Conservation (phyloP, 2,888 invertebrate species). For the Eupeodes latifasciatus region DNA sequence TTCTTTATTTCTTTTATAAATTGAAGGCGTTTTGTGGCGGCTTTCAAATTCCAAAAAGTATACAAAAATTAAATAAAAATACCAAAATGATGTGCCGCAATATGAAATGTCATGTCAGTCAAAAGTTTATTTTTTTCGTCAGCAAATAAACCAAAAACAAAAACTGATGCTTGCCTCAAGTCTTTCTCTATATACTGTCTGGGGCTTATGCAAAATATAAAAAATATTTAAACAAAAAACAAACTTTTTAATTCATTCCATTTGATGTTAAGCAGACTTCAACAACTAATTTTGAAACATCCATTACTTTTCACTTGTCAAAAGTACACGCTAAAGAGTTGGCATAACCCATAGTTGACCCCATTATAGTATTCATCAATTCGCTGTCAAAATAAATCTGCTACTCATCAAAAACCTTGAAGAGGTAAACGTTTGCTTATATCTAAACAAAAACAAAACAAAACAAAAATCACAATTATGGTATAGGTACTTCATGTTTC, state of each 20-base stretch:
- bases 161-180: conserved; percentile 12
- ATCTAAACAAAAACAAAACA: neutral
- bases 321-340: neutral
- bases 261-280: conserved; percentile 15
- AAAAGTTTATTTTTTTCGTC: conserved; percentile 1
- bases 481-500: neutral
- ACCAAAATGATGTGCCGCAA: conserved; percentile 36
- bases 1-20: neutral
- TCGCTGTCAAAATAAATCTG: conserved; percentile 34
- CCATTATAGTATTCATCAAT: conserved; percentile 31
- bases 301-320: conserved; percentile 41
- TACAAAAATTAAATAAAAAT: neutral
- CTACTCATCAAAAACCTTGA: conserved; percentile 32
- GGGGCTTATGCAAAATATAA: conserved; percentile 21
- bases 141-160: conserved; percentile 13
- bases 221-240: conserved; percentile 20
- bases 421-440: neutral
- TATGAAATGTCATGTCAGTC: conserved; percentile 60
- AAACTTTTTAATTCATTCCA: neutral
- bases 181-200: neutral
- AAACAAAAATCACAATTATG: neutral
- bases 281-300: conserved; percentile 31
- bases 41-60: conserved; percentile 29
- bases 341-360: conserved; percentile 40
- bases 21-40: conserved; percentile 13